These are phyloP conservation scores for Thereva unica DNA, from an alignment of 2,888 invertebrate species.

Conservation along the genomic window DNA sequence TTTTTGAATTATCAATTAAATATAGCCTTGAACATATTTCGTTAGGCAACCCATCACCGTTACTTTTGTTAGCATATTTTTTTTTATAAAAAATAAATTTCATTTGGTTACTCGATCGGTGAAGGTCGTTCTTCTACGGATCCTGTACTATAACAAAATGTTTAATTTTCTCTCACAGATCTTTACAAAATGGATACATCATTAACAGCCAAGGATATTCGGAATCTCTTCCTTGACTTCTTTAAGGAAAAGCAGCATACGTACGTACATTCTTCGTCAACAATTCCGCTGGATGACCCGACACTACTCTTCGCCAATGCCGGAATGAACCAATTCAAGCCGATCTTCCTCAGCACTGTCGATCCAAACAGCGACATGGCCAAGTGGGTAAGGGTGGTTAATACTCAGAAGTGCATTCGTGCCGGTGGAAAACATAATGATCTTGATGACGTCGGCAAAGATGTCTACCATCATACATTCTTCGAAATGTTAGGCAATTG, in stretches of 20 bases:
- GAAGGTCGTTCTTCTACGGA: too few species aligned
- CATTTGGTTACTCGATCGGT: too few species aligned
- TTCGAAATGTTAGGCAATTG: slow-evolving; percentile 99
- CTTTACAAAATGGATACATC: slow-evolving; percentile 39
- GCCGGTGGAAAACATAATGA: slow-evolving; percentile 99
- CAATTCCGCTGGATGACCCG: slow-evolving; percentile 97
- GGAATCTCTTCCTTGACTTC: slow-evolving; percentile 85
- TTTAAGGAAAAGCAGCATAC: slow-evolving; percentile 85
- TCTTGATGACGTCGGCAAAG: slow-evolving; percentile 98
- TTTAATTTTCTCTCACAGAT: background rate
- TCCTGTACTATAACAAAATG: too few species aligned
- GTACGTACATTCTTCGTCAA: slow-evolving; percentile 97
- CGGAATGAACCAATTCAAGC: slow-evolving; percentile 99
- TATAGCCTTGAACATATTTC: too few species aligned
- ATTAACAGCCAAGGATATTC: slow-evolving; percentile 76
- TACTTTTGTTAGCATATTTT: too few species aligned
- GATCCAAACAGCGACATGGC: slow-evolving; percentile 97
- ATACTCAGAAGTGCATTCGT: slow-evolving; percentile 98
- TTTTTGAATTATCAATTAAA: too few species aligned
- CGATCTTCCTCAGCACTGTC: slow-evolving; percentile 93
- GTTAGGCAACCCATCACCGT: too few species aligned
- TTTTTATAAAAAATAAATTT: too few species aligned
- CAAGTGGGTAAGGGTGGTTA: slow-evolving; percentile 83
- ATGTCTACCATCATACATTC: slow-evolving; percentile 99
- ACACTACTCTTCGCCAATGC: slow-evolving; percentile 97